These are phyloP conservation scores for Monomorium pharaonis DNA, from an alignment of 1,140 invertebrate genomes.

Conservation along the genomic window DNA sequence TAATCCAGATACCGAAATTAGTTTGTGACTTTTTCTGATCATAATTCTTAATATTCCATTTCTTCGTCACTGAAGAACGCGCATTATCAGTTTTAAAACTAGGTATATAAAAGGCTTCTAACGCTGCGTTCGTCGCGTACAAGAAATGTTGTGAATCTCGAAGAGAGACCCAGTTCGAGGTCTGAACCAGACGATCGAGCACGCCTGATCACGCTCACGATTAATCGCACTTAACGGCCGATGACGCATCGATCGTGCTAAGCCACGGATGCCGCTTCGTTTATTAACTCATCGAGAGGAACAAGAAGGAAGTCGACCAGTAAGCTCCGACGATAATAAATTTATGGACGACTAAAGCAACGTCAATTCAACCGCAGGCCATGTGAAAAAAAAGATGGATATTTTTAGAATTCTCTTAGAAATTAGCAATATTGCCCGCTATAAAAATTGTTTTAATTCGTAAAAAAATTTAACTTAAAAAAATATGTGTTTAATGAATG, in stretches of 20 bases:
- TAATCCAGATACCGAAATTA: neutral
- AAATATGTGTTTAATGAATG: neutral
- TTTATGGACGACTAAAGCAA: neutral
- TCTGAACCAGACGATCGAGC: constrained; percentile 38
- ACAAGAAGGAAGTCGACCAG: constrained; percentile 33
- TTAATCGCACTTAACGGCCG: constrained; percentile 62
- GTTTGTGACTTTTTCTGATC: constrained; percentile 10
- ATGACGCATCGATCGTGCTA: constrained; percentile 54
- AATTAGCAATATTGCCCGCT: neutral
- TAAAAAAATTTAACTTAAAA: neutral
- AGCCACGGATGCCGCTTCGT: constrained; percentile 30
- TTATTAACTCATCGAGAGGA: constrained; percentile 49
- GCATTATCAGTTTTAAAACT: constrained; percentile 54
- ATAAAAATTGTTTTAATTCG: neutral
- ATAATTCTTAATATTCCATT: constrained; percentile 25
- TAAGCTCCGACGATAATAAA: constrained; percentile 26
- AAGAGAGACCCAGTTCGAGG: constrained; percentile 53
- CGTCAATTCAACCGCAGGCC: neutral
- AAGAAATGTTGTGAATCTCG: constrained; percentile 58
- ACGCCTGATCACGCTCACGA: constrained; percentile 33
- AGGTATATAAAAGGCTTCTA: constrained; percentile 54
- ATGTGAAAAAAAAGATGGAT: neutral
- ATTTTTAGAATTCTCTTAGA: constrained; percentile 11
- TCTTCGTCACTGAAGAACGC: neutral
- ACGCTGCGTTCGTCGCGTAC: neutral